Evolutionary conservation across 2,113 vertebrate genomes (phyloP).

Genomic region (Zapus hudsonius): DNA sequence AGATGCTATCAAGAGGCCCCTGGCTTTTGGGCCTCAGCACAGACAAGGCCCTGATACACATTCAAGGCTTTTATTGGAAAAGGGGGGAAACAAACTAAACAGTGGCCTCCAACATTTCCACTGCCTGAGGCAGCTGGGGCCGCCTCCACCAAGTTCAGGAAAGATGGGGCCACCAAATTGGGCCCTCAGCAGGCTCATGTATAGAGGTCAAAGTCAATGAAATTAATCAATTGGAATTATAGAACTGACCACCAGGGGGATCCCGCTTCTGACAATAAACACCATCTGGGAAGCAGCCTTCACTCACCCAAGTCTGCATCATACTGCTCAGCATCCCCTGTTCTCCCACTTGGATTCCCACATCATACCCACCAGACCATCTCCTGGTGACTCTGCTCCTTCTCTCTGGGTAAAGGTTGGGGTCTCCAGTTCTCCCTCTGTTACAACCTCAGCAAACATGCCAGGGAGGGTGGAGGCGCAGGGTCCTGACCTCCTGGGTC

Average conservation of each 20-base stretch:
- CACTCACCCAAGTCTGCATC: constrained; percentile 95
- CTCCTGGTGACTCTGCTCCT: constrained; percentile 68
- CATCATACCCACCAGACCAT: constrained; percentile 86
- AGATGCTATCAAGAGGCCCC: not conserved
- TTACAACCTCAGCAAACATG: constrained; percentile 93
- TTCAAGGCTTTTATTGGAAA: constrained; percentile 72
- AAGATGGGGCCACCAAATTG: not conserved
- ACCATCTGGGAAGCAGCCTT: constrained; percentile 92
- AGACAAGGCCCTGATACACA: constrained; percentile 59
- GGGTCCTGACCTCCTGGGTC: constrained; percentile 57
- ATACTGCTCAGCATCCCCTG: constrained; percentile 88
- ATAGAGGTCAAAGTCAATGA: constrained; percentile 94
- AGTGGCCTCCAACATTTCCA: constrained; percentile 49
- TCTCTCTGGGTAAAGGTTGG: constrained; percentile 51
- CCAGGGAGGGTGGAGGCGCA: constrained; percentile 84
- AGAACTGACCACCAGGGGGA: constrained; percentile 90
- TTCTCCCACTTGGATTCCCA: constrained; percentile 95
- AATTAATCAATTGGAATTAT: constrained; percentile 93
- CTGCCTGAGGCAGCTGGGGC: not conserved
- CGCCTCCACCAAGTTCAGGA: constrained; percentile 44
- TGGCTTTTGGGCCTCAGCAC: constrained; percentile 18
- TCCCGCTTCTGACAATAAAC: constrained; percentile 92
- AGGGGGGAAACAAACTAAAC: constrained; percentile 12
- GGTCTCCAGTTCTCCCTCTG: constrained; percentile 80
- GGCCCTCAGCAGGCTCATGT: constrained; percentile 81